A percentile compares a stretch with the other conserved stretches of the same genome.
These are phyloP conservation scores for Zosterops hypoxanthus DNA, from an alignment of 2,113 vertebrate species.

Conservation along the genomic window DNA sequence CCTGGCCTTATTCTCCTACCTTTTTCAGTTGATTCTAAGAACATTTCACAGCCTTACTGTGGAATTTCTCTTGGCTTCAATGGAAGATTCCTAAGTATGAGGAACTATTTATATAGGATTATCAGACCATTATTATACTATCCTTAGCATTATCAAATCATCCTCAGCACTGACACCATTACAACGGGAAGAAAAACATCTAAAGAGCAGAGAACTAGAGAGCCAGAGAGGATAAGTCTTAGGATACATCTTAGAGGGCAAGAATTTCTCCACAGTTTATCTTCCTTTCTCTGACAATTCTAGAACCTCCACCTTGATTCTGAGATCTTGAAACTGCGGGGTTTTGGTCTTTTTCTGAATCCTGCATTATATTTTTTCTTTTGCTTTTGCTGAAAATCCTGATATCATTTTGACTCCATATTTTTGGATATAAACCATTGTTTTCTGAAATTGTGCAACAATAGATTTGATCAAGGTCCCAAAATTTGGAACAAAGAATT, in stretches of 20 bases:
- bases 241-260: neutral
- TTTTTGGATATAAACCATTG: neutral
- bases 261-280: neutral
- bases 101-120: neutral
- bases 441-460: conserved; percentile 14
- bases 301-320: neutral
- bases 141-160: neutral
- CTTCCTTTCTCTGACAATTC: neutral
- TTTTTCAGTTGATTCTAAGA: neutral
- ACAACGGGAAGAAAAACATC: neutral
- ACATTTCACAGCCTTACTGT: neutral
- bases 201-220: neutral
- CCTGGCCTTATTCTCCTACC: neutral
- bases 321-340: neutral
- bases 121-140: neutral
- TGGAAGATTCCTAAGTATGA: neutral
- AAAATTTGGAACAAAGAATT: neutral
- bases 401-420: neutral
- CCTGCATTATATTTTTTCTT: neutral
- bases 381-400: neutral
- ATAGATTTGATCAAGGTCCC: neutral
- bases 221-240: neutral
- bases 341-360: neutral
- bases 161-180: neutral
- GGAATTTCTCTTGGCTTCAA: conserved; percentile 8